Percentiles rank a stretch among this genome's conserved stretches.
phyloP scores from a whole-genome alignment of 1,140 invertebrate species.

The Drosophila rufa region DNA sequence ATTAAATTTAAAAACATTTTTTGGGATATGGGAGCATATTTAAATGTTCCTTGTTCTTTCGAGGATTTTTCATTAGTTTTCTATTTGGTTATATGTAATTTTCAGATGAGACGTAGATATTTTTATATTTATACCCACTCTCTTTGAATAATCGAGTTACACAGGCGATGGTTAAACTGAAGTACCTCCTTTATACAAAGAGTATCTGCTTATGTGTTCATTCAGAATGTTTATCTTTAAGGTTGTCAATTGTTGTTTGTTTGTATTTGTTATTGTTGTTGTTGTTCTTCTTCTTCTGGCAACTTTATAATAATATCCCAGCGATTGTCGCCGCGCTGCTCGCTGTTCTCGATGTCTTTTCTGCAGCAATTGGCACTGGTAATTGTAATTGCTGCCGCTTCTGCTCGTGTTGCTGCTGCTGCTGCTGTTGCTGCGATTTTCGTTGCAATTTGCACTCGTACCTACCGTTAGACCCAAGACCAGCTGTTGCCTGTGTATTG shows the following conservation, averaged over 20 bases:
- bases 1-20: too few species aligned
- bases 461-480: conserved; percentile 56
- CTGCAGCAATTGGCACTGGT: conserved; percentile 49
- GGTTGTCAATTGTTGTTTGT: conserved; percentile 26
- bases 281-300: conserved; percentile 11
- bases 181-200: background rate
- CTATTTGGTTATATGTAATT: too few species aligned
- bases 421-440: conserved; percentile 31
- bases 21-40: too few species aligned
- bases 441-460: conserved; percentile 53
- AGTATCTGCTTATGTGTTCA: conserved; percentile 38
- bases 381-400: conserved; percentile 42
- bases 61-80: too few species aligned
- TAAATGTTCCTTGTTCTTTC: too few species aligned
- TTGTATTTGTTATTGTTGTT: conserved; percentile 1
- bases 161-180: too few species aligned
- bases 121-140: background rate
- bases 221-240: conserved; percentile 44
- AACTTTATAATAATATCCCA: conserved; percentile 56
- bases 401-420: conserved; percentile 29
- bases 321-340: conserved; percentile 40
- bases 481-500: conserved; percentile 28
- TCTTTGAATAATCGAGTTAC: too few species aligned
- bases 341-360: conserved; percentile 27
- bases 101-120: too few species aligned